Base-by-base conservation (phyloP, 2,797 vertebrate species). In the Phoebastria nigripes region DNA sequence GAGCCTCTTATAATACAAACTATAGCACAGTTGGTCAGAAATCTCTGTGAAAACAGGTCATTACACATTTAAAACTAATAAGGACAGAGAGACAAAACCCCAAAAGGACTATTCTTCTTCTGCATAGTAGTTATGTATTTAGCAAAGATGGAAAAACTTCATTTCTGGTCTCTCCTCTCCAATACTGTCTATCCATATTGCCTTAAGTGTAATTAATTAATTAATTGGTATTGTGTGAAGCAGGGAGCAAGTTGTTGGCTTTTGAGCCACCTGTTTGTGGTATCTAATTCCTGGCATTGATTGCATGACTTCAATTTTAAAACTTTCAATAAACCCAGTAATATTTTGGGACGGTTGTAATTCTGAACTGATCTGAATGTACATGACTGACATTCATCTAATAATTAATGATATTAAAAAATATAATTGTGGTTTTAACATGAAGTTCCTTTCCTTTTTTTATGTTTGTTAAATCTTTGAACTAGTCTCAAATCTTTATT, bases 61-160 rank as follows among this genome's bases (percentile, higher is more conserved):
- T 58, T 62, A 33, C 3, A 42, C 16, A 11, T 37, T 84, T 63
- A 28, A 81, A 90, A 61, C 20, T 61, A 31, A 51, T 9, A 31
- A 71, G 26, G 39, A 29, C 17, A 78, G 37, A 54, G 9, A 47
- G 11, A 18, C 10, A 54, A 91, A 29, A 6, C 12, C 9, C 29
- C 0, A 8, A 70, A 73, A n/a, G 24, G 17, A n/a, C 17, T 42
- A 1, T 66, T 84, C 14, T 44, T 81, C 31, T 42, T 33, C 11
- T 12, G 16, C 8, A 6, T 2, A 46, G 35, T 4, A 81, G 19
- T 52, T 59, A 16, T 0, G 0, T 41, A 18, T 42, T 87, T 73
- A 44, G 35, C 39, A 81, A 42, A 70, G 33, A 73, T 9, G 11
- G 9, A 58, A 37, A 21, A 83, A 31, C 6, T 41, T 83, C 2